phyloP scores from a whole-genome alignment of 2,113 vertebrate genomes.

The Gobio gobio region DNA sequence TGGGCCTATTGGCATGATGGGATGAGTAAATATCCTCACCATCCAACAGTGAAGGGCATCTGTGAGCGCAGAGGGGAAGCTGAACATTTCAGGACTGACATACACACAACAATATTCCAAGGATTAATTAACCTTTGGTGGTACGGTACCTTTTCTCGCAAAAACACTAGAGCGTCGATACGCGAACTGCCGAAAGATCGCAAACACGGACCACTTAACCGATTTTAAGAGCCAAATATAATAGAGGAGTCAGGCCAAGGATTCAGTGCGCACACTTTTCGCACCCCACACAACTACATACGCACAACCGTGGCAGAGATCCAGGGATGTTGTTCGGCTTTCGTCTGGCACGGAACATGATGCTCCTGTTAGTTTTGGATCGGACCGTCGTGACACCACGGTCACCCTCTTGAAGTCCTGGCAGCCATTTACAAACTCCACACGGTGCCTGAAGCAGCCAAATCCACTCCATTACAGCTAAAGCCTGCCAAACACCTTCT shows the following conservation, averaged over 20 bases:
- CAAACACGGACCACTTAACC: background rate
- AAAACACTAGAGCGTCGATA: background rate
- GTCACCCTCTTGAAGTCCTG: conserved; percentile 66
- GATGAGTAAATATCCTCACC: conserved; percentile 50
- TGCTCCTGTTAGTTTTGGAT: conserved; percentile 42
- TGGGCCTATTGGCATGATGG: conserved; percentile 47
- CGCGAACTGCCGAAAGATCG: background rate
- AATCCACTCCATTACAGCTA: conserved; percentile 70
- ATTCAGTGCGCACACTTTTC: background rate
- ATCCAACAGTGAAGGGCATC: conserved; percentile 51
- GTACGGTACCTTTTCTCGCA: background rate
- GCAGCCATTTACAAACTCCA: conserved; percentile 65
- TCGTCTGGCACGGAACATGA: conserved; percentile 50
- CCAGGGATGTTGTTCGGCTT: conserved; percentile 17
- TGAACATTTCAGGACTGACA: conserved; percentile 18
- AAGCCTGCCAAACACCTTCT: conserved; percentile 30
- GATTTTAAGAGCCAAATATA: background rate
- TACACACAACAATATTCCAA: conserved; percentile 14
- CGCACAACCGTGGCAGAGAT: background rate
- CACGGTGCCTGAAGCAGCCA: conserved; percentile 71
- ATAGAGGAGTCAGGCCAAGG: background rate
- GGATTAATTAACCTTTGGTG: background rate
- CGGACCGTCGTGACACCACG: conserved; percentile 59
- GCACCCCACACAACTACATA: background rate
- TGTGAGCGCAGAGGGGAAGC: conserved; percentile 39